phyloP scores from a whole-genome alignment of 2,888 invertebrate species.

The Acanthopleura granulata region DNA sequence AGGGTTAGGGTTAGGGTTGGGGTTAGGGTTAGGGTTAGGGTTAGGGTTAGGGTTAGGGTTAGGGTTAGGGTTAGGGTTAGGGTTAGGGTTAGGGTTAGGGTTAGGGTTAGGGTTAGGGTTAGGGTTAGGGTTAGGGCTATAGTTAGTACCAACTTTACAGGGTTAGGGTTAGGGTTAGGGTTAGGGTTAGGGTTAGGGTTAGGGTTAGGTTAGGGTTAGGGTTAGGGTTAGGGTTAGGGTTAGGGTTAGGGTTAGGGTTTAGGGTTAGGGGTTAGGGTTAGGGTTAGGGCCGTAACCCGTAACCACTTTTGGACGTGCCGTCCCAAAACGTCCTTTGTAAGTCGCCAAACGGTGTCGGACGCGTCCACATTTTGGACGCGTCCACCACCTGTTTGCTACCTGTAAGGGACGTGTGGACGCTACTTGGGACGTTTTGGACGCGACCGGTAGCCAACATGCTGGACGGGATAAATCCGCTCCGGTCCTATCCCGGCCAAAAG shows the following conservation, averaged over 20 bases:
- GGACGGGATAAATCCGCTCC: too few relatives aligned
- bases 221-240: conserved; percentile 37
- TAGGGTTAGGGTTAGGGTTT: conserved; percentile 30
- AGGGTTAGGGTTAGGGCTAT: conserved; percentile 22
- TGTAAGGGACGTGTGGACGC: too few relatives aligned
- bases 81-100: conserved; percentile 31
- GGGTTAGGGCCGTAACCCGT: too few relatives aligned
- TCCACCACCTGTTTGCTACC: too few relatives aligned
- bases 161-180: conserved; percentile 25
- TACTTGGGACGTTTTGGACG: too few relatives aligned
- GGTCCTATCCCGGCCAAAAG: too few relatives aligned
- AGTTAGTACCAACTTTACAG: conserved; percentile 27
- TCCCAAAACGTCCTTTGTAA: too few relatives aligned
- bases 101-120: conserved; percentile 26
- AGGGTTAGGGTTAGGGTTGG: conserved; percentile 29
- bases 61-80: conserved; percentile 36
- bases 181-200: conserved; percentile 23
- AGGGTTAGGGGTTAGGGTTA: conserved; percentile 7
- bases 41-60: conserved; percentile 36
- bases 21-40: conserved; percentile 33
- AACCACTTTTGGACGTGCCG: too few relatives aligned
- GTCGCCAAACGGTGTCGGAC: too few relatives aligned
- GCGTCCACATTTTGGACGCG: too few relatives aligned
- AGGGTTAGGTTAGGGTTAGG: conserved; percentile 30
- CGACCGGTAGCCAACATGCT: too few relatives aligned